Evolutionary conservation across 64 coral and sea anemone genomes (phyloP), one percentile per base, ranked within the genome.

Genomic region (Anthopleura sola): DNA sequence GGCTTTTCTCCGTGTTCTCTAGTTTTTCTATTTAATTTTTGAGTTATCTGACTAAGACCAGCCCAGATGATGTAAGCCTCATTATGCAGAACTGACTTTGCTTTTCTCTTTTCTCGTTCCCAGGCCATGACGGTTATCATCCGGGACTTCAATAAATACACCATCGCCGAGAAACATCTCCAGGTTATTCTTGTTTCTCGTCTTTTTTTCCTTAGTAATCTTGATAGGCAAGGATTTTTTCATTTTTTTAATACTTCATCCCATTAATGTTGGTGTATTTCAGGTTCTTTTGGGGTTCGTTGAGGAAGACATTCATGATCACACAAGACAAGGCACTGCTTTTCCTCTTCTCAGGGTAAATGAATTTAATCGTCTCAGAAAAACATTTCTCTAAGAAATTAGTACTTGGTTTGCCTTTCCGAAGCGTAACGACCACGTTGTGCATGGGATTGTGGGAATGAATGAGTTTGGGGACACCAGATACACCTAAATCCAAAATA

Each of bases 231-330:
- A 5, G 40, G 4, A 6, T 44, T 3, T 44, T 44, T 44, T 44
- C 9, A 3, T 6, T 3, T 44, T 8, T 44, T 44, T 44, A 44
- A 44, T 44, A 44, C 40, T 44, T 6, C 40, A n/a, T n/a, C n/a
- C n/a, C n/a, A 44, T 6, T 6, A 44, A 23, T 66, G 33, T 77
- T 77, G 7, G 11, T 23, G 17, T 28, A 6, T 3, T 86, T 68
- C 71, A 94, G 93, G 86, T 94, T 86, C 84, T 98, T 26, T 78
- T 98, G 14, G 90, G 89, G 17, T 98, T 98, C 89, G 96, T 98
- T 14, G 96, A 98, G 85, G 96, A 98, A 57, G 96, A 98, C 54
- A 98, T 98, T 20, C 92, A 98, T 24, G 96, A 98, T 84, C 82
- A 98, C 81, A 89, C 89, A 17, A 94, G 75, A 53, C 96, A 98